Evolutionary conservation across 2,797 vertebrate genomes (phyloP).

Genomic region (Eremophila alpestris): DNA sequence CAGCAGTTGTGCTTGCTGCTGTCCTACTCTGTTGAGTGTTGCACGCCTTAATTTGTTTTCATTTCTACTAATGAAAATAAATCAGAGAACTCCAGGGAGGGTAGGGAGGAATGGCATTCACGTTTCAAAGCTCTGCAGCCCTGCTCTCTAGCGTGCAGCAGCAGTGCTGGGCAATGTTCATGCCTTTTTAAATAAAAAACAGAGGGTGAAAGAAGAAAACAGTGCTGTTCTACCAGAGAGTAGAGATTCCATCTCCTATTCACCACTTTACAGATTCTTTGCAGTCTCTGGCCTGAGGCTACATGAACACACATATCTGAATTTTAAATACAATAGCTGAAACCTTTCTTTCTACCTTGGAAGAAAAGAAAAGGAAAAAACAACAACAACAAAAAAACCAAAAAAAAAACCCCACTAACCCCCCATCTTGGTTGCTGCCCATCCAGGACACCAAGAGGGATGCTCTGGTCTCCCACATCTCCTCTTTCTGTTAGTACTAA

Average conservation of each 20-base stretch:
- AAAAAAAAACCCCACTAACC: too few species aligned
- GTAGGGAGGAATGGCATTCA: conserved; percentile 11
- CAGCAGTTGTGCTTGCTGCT: neutral
- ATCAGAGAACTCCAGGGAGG: conserved; percentile 47
- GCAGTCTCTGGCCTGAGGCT: neutral
- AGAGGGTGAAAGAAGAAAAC: conserved; percentile 14
- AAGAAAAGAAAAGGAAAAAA: too few species aligned
- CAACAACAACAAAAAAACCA: too few species aligned
- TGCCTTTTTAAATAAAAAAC: conserved; percentile 60
- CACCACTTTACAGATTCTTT: neutral
- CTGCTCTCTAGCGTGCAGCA: neutral
- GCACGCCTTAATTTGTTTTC: conserved; percentile 59
- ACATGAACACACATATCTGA: neutral
- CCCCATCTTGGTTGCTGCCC: too few species aligned
- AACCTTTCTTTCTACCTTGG: conserved; percentile 20
- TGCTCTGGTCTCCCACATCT: too few species aligned
- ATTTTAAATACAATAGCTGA: conserved; percentile 31
- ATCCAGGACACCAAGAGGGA: too few species aligned
- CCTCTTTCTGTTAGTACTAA: too few species aligned
- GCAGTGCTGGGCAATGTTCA: neutral
- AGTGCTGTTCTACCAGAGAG: conserved; percentile 11
- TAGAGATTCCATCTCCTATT: neutral
- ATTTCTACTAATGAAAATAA: conserved; percentile 71
- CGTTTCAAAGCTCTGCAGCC: conserved; percentile 20
- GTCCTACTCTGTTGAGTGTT: conserved; percentile 4